These are phyloP conservation scores for Petrophora chlorosata DNA, from an alignment of 2,888 invertebrate species.

Conservation along the genomic window DNA sequence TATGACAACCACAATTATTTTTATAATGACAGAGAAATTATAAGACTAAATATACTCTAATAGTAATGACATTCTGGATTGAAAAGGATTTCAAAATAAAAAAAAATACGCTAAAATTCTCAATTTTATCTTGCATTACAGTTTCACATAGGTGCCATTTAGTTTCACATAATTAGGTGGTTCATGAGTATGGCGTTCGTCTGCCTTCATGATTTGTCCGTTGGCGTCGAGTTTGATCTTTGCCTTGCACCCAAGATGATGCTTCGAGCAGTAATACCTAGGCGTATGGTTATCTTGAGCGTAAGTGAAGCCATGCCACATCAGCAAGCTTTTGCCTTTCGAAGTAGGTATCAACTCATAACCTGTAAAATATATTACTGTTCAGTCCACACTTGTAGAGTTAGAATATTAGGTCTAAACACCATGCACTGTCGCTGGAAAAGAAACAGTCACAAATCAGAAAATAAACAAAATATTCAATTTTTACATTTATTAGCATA, in stretches of 20 bases:
- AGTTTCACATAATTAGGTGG: constrained; percentile 16
- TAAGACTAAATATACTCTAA: no score
- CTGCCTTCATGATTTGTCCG: constrained; percentile 6
- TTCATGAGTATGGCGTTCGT: constrained; percentile 13
- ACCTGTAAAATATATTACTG: constrained; percentile 9
- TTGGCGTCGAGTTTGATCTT: constrained; percentile 8
- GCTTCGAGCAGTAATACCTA: constrained; percentile 13
- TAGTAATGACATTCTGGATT: no score
- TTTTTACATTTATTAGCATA: no score
- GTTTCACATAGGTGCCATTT: constrained; percentile 14
- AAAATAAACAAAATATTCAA: no score
- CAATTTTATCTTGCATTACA: neutral
- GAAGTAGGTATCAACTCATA: constrained; percentile 39
- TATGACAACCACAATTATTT: no score
- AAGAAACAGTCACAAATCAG: no score
- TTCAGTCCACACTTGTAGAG: no score
- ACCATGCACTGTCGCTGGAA: no score
- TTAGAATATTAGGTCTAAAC: no score
- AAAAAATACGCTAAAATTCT: neutral
- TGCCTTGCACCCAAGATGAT: constrained; percentile 9
- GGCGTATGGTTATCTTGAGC: constrained; percentile 10
- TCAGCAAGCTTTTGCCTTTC: constrained; percentile 23
- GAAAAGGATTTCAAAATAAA: no score
- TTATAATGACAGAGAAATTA: no score
- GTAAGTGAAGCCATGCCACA: constrained; percentile 45